Conservation (phyloP, 2,797 vertebrate genomes). For the Mormyrus proboscirostris region DNA sequence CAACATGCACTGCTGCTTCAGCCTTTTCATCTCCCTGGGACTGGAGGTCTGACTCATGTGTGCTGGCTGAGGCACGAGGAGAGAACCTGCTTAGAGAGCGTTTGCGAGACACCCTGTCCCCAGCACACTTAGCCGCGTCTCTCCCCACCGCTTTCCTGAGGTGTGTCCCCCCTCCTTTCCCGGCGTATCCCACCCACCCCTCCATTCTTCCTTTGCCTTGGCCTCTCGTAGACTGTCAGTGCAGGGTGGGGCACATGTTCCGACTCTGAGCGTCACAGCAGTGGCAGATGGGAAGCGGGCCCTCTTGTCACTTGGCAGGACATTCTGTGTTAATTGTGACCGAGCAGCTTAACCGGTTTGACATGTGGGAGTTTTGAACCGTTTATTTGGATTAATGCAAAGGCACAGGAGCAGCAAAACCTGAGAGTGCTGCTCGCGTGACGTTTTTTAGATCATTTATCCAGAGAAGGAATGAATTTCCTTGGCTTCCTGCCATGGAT, state of each 20-base stretch:
- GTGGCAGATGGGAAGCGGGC: constrained; percentile 5
- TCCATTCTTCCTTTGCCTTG: neutral
- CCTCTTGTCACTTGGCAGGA: constrained; percentile 10
- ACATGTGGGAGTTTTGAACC: neutral
- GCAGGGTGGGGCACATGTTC: neutral
- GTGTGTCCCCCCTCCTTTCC: neutral
- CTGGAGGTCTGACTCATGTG: neutral
- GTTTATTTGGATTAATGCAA: constrained; percentile 1
- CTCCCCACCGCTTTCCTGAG: neutral
- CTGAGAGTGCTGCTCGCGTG: neutral
- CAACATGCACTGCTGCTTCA: neutral
- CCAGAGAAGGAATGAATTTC: neutral
- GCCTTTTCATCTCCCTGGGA: neutral
- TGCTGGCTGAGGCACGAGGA: neutral
- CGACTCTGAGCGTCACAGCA: neutral
- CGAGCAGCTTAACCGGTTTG: constrained; percentile 14
- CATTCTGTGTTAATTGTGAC: constrained; percentile 21
- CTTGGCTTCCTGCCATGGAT: neutral
- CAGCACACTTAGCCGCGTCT: neutral
- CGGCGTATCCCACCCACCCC: neutral
- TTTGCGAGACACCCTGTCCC: too few species aligned
- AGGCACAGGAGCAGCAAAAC: neutral
- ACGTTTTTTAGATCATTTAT: neutral
- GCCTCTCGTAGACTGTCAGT: neutral
- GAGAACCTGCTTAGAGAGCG: neutral